Conservation (phyloP, 2,888 invertebrate genomes). For the Cephalotes varians region DNA sequence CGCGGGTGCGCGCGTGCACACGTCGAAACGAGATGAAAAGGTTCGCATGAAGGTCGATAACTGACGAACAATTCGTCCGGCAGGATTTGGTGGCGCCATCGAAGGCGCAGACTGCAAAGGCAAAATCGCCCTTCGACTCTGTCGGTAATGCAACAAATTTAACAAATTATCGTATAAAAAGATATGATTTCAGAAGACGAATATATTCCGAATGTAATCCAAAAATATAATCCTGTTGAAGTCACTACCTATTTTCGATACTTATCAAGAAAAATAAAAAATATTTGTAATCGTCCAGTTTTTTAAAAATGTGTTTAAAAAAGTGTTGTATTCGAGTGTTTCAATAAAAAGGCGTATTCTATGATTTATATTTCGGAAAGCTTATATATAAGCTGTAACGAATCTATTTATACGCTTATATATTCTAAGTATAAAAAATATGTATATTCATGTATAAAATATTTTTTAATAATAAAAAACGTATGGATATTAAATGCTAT, state of each 20-base stretch:
- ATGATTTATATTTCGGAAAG: background rate
- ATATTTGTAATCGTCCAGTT: background rate
- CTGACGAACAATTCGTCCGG: slow-evolving; percentile 52
- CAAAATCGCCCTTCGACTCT: slow-evolving; percentile 62
- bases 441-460: background rate
- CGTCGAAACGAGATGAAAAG: slow-evolving; percentile 32
- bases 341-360: background rate
- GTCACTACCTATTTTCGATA: background rate
- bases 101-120: slow-evolving; percentile 55
- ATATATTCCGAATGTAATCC: background rate
- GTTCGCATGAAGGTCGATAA: slow-evolving; percentile 77
- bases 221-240: background rate
- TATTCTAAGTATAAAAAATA: background rate
- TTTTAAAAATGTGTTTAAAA: background rate
- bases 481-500: background rate
- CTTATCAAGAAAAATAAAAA: background rate
- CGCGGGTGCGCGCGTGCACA: slow-evolving; percentile 46
- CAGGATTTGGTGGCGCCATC: slow-evolving; percentile 82
- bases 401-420: background rate
- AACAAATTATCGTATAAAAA: slow-evolving; percentile 12
- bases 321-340: background rate
- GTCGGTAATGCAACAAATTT: slow-evolving; percentile 77
- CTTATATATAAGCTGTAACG: background rate
- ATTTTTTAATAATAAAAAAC: background rate
- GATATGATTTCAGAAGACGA: background rate